Evolutionary conservation across 2,888 invertebrate species (phyloP), one percentile per base, ranked within the genome.

Genomic region (Chymomyza amoena): DNA sequence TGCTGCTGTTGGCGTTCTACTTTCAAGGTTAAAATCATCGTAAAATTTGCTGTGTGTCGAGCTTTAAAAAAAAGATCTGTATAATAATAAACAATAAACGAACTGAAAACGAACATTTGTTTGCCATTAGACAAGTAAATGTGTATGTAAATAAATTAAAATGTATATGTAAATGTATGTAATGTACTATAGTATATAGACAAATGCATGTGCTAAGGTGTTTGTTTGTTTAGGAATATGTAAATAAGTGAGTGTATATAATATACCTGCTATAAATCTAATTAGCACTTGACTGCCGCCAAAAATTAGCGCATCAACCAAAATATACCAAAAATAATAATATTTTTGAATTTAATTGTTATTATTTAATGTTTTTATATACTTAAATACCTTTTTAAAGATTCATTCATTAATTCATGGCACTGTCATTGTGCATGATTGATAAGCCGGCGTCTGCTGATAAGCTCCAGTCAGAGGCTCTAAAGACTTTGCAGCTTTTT

Each of bases 1-100:
- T 57, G 54, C 54, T 25, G 54, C 54, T 25, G 16, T 51, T 16
- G 50, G 18, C 16, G 57, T 63, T 61, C 68, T 67, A 73, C 67
- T 69, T 73, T 75, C 75, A 83, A 87, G 83, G 83, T 85, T 70
- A 69, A 57, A 61, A 64, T 60, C 51, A 66, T 74, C 83, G 85
- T 76, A 72, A 75, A 82, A 66, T 73, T 67, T 70, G 16, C 66
- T 28, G 71, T 28, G 28, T 68, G 66, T 71, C 70, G 67, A 64
- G 62, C 39, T 45, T 45, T 13, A 45, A 45, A 45, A 45, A 45
- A 45, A 45, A 45, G 2, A 45, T 59, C 52, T 66, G 50, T 15
- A 32, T 54, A 51, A 68, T 15, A 60, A 68, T 45, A 45, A 20
- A 71, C 68, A 61, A 28, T 28, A 50, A 13, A 61, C 64, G 61